Evolutionary conservation across 2,113 vertebrate species (phyloP).

Genomic region (Hippocampus mohnikei): DNA sequence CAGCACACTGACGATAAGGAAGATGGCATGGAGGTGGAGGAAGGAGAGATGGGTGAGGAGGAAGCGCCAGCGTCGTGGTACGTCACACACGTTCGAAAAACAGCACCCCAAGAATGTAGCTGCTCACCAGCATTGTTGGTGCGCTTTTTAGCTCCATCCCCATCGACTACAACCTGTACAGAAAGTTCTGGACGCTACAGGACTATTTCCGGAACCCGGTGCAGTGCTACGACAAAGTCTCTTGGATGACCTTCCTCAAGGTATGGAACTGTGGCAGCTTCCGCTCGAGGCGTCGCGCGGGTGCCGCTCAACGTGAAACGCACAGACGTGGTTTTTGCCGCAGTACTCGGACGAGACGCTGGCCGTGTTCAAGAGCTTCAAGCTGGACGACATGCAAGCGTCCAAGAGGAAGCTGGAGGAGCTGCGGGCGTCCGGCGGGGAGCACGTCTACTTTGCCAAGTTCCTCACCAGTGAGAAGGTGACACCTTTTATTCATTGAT

Average conservation of each 20-base stretch:
- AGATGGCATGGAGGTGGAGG: slow-evolving; percentile 94
- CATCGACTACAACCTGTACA: slow-evolving; percentile 98
- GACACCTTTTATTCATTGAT: neutral
- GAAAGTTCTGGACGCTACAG: slow-evolving; percentile 98
- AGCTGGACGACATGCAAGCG: slow-evolving; percentile 94
- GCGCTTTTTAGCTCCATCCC: slow-evolving; percentile 84
- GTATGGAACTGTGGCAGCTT: slow-evolving; percentile 56
- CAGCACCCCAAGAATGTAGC: neutral
- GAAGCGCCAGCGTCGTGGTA: slow-evolving; percentile 89
- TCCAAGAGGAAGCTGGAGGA: slow-evolving; percentile 93
- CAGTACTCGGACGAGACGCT: slow-evolving; percentile 96
- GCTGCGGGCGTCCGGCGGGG: slow-evolving; percentile 83
- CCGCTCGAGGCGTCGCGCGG: neutral
- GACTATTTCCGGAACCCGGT: slow-evolving; percentile 97
- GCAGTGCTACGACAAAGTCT: slow-evolving; percentile 95
- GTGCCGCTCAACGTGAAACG: neutral
- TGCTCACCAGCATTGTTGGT: neutral
- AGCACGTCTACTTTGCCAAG: slow-evolving; percentile 97
- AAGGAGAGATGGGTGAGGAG: slow-evolving; percentile 98
- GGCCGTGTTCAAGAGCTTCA: slow-evolving; percentile 97
- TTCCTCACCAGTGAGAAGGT: slow-evolving; percentile 99
- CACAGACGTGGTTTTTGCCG: neutral
- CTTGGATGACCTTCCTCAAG: slow-evolving; percentile 97
- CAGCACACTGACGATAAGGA: slow-evolving; percentile 89
- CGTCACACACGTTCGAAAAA: neutral